Evolutionary conservation across 2,113 vertebrate genomes (phyloP).

Genomic region (Oplegnathus fasciatus): DNA sequence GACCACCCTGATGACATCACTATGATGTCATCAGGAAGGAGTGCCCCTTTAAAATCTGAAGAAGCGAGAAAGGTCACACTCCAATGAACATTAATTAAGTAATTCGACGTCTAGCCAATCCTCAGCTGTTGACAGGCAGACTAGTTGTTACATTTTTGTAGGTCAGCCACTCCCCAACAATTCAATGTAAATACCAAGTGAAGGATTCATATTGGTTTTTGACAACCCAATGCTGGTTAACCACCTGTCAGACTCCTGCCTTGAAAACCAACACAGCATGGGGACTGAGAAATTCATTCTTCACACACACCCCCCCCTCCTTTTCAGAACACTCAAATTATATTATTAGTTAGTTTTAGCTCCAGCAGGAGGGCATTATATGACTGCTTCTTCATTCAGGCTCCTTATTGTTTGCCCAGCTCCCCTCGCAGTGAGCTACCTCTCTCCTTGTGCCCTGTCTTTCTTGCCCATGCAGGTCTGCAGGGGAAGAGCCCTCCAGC

Average conservation of each 20-base stretch:
- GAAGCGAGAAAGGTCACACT: background rate
- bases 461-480: conserved; percentile 51
- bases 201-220: conserved; percentile 14
- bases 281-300: background rate
- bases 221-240: conserved; percentile 38
- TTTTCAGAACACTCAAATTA: conserved; percentile 27
- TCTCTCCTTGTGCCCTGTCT: conserved; percentile 31
- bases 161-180: background rate
- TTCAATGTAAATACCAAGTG: background rate
- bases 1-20: too few species aligned
- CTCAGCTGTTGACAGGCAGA: conserved; percentile 11
- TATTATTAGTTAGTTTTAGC: conserved; percentile 36
- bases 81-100: background rate
- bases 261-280: background rate
- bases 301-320: background rate
- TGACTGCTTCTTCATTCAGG: conserved; percentile 36
- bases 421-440: conserved; percentile 17
- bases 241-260: conserved; percentile 48
- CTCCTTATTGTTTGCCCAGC: conserved; percentile 38
- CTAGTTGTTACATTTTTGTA: background rate
- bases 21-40: too few species aligned
- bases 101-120: background rate
- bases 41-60: background rate
- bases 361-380: conserved; percentile 38
- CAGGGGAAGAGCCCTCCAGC: conserved; percentile 68